These are phyloP conservation scores for Onychostruthus taczanowskii DNA, from an alignment of 2,113 vertebrate genomes.

Conservation along the genomic window DNA sequence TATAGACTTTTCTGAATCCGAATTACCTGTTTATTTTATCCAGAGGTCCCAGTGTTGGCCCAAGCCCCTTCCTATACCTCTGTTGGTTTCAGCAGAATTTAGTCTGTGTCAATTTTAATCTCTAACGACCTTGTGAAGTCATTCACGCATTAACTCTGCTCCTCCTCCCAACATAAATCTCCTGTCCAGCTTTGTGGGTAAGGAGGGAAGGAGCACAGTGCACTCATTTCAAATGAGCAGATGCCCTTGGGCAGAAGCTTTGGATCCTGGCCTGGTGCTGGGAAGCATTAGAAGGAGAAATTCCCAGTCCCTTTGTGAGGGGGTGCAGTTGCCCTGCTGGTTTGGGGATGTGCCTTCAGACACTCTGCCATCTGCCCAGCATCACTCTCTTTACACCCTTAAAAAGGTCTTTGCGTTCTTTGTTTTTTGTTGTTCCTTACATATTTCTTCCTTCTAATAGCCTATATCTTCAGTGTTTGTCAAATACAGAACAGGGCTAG, in stretches of 20 bases:
- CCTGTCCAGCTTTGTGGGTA: background rate
- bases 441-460: background rate
- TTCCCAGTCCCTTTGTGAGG: background rate
- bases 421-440: background rate
- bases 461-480: background rate
- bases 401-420: background rate
- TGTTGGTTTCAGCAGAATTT: background rate
- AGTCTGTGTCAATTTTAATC: background rate
- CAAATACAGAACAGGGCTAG: background rate
- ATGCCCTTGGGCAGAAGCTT: background rate
- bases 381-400: background rate
- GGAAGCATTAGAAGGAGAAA: background rate
- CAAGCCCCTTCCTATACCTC: background rate
- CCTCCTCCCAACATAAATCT: slow-evolving; percentile 7
- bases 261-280: background rate
- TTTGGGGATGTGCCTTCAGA: background rate
- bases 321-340: background rate
- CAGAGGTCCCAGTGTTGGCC: background rate
- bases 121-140: background rate
- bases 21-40: background rate
- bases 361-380: background rate
- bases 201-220: background rate
- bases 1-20: background rate
- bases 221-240: background rate
- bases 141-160: background rate